Percentiles rank a stretch among this genome's conserved stretches.
Evolutionary conservation across 30 jellyfish, hydroid and myxozoan species (phyloP).

Genomic region (Cassiopea andromeda): DNA sequence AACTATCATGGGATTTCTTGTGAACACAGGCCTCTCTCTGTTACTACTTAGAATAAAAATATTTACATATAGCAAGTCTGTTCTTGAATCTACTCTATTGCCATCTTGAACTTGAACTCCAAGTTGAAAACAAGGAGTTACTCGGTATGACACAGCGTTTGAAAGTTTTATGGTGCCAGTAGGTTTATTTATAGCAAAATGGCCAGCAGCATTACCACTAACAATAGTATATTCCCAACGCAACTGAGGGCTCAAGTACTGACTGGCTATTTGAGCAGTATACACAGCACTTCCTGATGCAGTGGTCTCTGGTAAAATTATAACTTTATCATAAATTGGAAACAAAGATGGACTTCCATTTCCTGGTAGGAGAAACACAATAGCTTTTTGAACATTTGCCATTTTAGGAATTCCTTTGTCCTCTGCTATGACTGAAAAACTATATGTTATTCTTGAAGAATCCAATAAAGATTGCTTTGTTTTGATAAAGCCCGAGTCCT

Average conservation of each 20-base stretch:
- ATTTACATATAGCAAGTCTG: conserved; percentile 50
- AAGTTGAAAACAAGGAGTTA: conserved; percentile 40
- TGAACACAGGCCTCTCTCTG: conserved; percentile 64
- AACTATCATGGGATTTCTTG: conserved; percentile 63
- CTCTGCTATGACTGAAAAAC: conserved; percentile 68
- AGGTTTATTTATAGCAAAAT: conserved; percentile 45
- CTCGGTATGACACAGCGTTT: conserved; percentile 44
- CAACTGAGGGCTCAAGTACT: background rate
- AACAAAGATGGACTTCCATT: conserved; percentile 33
- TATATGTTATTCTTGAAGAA: conserved; percentile 20
- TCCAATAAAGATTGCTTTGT: conserved; percentile 26
- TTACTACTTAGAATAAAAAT: conserved; percentile 64
- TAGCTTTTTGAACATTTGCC: conserved; percentile 50
- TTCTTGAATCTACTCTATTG: background rate
- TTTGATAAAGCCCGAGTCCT: conserved; percentile 70
- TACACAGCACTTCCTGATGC: conserved; percentile 21
- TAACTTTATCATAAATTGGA: conserved; percentile 9
- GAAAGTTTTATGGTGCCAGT: conserved; percentile 65
- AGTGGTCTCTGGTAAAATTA: conserved; percentile 51
- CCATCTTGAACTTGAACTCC: conserved; percentile 74
- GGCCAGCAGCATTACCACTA: conserved; percentile 69
- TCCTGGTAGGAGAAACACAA: conserved; percentile 58
- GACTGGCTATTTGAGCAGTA: conserved; percentile 15
- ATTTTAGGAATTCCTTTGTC: conserved; percentile 75
- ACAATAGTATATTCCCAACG: conserved; percentile 57